Conservation (phyloP, 2,113 vertebrate genomes). For the Callaeas wilsoni region DNA sequence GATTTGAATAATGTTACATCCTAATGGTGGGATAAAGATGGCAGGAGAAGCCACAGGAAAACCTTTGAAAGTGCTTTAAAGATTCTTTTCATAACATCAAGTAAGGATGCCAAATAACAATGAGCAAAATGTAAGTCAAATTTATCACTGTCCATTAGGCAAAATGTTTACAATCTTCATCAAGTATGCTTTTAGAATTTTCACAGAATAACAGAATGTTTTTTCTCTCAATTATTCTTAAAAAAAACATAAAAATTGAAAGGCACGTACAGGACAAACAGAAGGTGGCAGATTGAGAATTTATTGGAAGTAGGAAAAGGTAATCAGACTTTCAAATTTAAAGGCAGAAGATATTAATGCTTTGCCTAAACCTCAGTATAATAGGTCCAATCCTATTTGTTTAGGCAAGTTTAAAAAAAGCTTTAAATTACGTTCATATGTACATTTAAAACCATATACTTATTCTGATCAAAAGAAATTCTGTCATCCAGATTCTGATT, state of each 20-base stretch:
- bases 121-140: not conserved
- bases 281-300: not conserved
- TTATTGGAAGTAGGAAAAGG: not conserved
- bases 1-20: accelerated
- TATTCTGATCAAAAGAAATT: not conserved
- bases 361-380: not conserved
- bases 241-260: not conserved
- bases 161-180: not conserved
- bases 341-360: not conserved
- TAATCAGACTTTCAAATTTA: not conserved
- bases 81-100: not conserved
- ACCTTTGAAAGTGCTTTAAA: not conserved
- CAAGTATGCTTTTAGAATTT: not conserved
- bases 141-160: not conserved
- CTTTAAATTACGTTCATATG: not conserved
- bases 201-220: not conserved
- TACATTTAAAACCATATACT: not conserved
- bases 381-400: not conserved
- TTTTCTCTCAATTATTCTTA: not conserved
- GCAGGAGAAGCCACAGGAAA: not conserved
- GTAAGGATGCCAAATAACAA: not conserved
- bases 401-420: not conserved
- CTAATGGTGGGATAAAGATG: not conserved
- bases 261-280: not conserved
- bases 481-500: not conserved